Conservation (phyloP, 1,140 invertebrate species). For the Coptotermes formosanus region DNA sequence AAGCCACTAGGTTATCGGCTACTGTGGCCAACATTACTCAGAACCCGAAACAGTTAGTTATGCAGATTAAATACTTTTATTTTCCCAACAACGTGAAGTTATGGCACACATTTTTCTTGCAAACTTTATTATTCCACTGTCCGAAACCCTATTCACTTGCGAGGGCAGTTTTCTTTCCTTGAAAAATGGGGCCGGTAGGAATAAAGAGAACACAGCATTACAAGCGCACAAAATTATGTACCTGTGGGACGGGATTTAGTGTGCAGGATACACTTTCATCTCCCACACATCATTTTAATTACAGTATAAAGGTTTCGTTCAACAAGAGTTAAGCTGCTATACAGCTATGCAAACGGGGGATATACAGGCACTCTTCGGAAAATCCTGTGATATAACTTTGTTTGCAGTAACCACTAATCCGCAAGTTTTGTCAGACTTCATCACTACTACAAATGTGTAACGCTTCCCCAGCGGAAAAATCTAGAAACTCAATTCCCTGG, state of each 20-base stretch:
- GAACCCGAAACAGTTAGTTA: no score
- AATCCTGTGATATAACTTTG: no score
- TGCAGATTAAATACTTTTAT: background rate
- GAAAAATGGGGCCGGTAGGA: background rate
- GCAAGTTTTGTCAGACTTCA: no score
- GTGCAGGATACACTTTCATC: background rate
- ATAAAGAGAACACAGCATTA: background rate
- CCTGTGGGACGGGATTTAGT: background rate
- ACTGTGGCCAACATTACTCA: no score
- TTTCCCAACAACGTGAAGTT: background rate
- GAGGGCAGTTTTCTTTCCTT: background rate
- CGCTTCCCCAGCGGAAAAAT: no score
- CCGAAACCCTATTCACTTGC: background rate
- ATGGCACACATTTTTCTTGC: background rate
- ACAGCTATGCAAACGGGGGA: no score
- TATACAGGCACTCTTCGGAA: no score
- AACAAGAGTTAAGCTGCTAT: no score
- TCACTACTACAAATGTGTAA: no score
- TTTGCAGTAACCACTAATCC: no score
- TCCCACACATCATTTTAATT: slow-evolving; percentile 11
- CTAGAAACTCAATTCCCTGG: no score
- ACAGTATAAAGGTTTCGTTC: background rate
- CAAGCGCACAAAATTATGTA: background rate
- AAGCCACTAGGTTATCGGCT: no score
- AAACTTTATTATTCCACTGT: background rate